phyloP scores from a whole-genome alignment of 2,797 vertebrate genomes.

The Mastacembelus armatus region DNA sequence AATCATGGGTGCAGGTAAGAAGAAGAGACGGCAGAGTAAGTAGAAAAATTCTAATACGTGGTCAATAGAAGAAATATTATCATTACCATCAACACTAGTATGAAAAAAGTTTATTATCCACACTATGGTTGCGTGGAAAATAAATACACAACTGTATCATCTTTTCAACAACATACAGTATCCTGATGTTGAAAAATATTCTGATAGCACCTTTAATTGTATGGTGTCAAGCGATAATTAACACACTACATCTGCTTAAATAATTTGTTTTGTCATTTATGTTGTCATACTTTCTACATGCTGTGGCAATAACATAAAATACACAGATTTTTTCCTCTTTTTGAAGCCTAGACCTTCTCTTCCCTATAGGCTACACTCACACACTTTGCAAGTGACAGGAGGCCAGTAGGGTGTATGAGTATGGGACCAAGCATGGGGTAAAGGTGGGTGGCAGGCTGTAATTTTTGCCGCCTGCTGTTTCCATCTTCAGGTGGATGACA shows the following conservation, averaged over 20 bases:
- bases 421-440: conserved; percentile 59
- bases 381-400: conserved; percentile 56
- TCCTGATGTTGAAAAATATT: not conserved
- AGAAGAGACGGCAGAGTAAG: conserved; percentile 27
- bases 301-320: not conserved
- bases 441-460: conserved; percentile 63
- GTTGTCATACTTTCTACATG: not conserved
- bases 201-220: not conserved
- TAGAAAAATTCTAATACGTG: too few species aligned
- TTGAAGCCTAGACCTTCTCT: not conserved
- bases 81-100: too few species aligned
- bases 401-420: conserved; percentile 45
- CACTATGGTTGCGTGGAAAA: too few species aligned
- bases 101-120: too few species aligned
- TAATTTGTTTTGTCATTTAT: not conserved
- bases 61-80: too few species aligned
- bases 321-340: conserved; percentile 4
- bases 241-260: not conserved
- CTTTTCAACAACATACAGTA: not conserved
- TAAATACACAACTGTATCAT: too few species aligned
- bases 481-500: conserved; percentile 66
- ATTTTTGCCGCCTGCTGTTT: conserved; percentile 73
- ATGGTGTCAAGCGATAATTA: not conserved
- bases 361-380: conserved; percentile 8
- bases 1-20: conserved; percentile 27